Base-by-base conservation (phyloP, 2,797 vertebrate genomes). In the Lophotriccus pileatus region DNA sequence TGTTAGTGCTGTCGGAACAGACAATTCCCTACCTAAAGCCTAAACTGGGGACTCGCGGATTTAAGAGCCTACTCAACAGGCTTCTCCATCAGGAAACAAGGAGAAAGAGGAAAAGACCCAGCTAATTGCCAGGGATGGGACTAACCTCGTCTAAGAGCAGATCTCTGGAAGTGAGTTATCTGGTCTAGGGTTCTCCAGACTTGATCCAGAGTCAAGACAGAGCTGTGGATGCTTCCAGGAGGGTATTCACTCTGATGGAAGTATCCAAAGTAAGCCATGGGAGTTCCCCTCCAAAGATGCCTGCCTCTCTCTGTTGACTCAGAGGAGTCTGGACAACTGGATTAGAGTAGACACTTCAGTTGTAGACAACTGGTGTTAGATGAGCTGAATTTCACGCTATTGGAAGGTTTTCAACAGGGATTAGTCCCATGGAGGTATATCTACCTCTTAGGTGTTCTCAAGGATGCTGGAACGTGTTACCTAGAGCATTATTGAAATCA, bases 121-220 rank as follows among this genome's bases (percentile, higher is more conserved):
- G 34, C 56, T 70, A 20, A 63, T 84, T 90, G 58, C 47, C 46
- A 58, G 70, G 47, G 28, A 16, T 63, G 55, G n/a, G 49, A 39
- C 62, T 77, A 14, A 37, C 78, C 46, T 75, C 25, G 2, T 27
- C 50, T 62, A 53, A 46, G 28, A 91, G 43, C 27, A 44, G 49
- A 34, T 58, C 50, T 20, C 37, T 81, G n/a, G 62, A 85, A 78
- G 34, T 28, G 34, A 88, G 5, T 87, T 74, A 20, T 15, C 24
- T 49, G 9, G 16, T 82, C 27, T 50, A 14, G 20, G 14, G 23
- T 58, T 63, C 63, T 79, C 27, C 0, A 0, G 23, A 39, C 44
- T 64, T 14, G 1, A n/a, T 72, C 25, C 36, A 60, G 28, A 49
- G 49, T 72, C n/a, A 58, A 55, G 73, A 49, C n/a, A 85, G 91